Evolutionary conservation across 2,113 vertebrate genomes (phyloP).

Genomic region (Baryphthengus martii): DNA sequence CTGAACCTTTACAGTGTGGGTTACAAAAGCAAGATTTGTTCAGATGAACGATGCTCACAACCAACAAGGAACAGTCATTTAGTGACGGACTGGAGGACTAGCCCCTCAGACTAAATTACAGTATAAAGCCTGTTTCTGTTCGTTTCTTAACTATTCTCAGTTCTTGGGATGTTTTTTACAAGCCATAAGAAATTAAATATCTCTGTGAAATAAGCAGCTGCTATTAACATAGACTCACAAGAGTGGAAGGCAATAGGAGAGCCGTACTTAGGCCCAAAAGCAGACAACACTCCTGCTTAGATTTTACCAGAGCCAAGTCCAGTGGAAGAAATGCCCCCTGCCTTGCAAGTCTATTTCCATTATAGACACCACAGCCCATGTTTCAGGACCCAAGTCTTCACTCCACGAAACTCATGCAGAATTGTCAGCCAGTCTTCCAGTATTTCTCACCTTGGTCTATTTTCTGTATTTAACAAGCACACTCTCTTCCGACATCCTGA

Average conservation of each 20-base stretch:
- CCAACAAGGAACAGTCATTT: neutral
- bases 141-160: neutral
- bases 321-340: neutral
- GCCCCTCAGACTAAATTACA: neutral
- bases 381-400: neutral
- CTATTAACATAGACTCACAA: neutral
- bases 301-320: neutral
- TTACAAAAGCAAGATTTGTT: neutral
- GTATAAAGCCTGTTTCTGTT: neutral
- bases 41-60: neutral
- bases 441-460: neutral
- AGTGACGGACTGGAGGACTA: neutral
- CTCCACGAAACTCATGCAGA: neutral
- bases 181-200: neutral
- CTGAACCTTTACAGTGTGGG: neutral
- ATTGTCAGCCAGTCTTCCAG: neutral
- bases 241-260: neutral
- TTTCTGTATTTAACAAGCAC: neutral
- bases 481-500: neutral
- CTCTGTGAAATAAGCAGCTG: neutral
- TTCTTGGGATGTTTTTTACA: neutral
- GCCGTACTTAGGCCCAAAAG: neutral
- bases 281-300: neutral
- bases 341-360: neutral
- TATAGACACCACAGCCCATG: neutral